Evolutionary conservation across 2,113 vertebrate genomes (phyloP).

Genomic region (Ardeotis arabs): DNA sequence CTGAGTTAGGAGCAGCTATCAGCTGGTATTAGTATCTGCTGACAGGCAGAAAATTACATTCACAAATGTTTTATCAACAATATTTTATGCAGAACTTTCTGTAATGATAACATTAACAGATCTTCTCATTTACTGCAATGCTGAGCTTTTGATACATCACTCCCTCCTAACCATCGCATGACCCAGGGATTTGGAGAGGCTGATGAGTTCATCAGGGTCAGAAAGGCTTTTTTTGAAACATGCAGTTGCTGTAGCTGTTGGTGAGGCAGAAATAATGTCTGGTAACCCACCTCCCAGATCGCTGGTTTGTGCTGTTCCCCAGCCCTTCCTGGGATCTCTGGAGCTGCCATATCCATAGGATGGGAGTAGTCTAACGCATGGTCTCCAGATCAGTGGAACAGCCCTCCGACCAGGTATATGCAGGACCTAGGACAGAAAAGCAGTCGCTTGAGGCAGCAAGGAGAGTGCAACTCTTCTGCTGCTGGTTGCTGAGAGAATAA

Average conservation of each 20-base stretch:
- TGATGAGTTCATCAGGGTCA: neutral
- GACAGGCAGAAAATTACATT: neutral
- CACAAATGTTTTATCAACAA: neutral
- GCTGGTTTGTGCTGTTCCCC: neutral
- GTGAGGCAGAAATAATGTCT: neutral
- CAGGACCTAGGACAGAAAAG: neutral
- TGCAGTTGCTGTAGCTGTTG: neutral
- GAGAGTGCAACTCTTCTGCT: neutral
- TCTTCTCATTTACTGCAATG: neutral
- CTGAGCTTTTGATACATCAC: neutral
- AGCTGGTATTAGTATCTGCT: neutral
- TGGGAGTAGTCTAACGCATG: neutral
- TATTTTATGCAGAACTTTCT: neutral
- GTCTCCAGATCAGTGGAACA: neutral
- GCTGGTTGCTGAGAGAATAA: neutral
- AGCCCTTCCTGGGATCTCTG: neutral
- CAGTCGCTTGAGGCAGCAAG: neutral
- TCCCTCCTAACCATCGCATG: rapidly evolving
- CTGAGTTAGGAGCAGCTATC: neutral
- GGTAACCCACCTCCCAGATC: neutral
- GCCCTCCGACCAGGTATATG: rapidly evolving
- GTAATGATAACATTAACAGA: neutral
- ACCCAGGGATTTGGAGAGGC: neutral
- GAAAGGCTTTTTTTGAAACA: neutral
- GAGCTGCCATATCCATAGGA: neutral